Percentiles rank a stretch among this genome's conserved stretches.
phyloP scores from a whole-genome alignment of 2,797 vertebrate species.

The Buceros bicornis region DNA sequence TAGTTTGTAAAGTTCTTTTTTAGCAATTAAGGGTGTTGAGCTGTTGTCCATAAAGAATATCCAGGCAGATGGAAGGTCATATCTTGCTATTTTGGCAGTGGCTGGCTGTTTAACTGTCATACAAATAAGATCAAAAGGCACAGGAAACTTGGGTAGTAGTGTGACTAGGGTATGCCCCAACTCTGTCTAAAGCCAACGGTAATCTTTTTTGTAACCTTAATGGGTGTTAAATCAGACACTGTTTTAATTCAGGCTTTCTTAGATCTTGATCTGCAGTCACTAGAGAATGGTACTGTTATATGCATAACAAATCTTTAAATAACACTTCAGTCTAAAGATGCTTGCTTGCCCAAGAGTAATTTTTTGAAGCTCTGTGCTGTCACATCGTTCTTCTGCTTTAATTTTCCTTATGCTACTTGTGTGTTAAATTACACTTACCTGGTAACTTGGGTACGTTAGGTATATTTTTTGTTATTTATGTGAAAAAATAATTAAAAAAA shows the following conservation, averaged over 20 bases:
- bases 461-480: neutral
- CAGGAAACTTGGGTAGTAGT: rapidly evolving
- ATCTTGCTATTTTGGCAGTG: neutral
- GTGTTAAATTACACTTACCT: neutral
- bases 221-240: neutral
- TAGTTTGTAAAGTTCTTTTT: neutral
- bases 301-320: neutral
- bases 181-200: neutral
- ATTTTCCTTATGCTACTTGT: neutral
- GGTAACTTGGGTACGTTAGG: neutral
- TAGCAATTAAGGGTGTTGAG: neutral
- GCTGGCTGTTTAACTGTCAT: neutral
- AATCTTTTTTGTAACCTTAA: neutral
- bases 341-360: neutral
- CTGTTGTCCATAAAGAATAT: neutral
- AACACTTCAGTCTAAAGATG: neutral
- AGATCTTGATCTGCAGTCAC: neutral
- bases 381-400: neutral
- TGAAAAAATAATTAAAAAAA: neutral
- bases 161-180: rapidly evolving
- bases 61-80: neutral
- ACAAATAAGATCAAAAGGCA: neutral
- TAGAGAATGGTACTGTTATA: neutral
- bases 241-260: neutral
- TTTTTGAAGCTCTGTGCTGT: neutral